Evolutionary conservation across 2,888 invertebrate genomes (phyloP), one percentile per base, ranked within the genome.

Genomic region (Arrhopalites spinosus): DNA sequence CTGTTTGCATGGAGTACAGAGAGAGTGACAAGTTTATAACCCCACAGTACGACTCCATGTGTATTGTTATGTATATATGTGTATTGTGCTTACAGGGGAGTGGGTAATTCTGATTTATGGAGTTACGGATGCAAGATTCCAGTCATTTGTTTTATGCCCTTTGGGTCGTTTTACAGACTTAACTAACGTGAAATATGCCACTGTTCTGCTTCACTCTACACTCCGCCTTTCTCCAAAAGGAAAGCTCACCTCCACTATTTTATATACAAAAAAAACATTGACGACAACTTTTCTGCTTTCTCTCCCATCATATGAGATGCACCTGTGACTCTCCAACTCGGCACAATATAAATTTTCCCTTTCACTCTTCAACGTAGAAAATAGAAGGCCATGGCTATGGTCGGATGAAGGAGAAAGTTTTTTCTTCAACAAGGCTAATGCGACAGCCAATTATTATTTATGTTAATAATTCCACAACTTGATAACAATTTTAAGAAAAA

Each of bases 131-230:
- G 43, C 20, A 30, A 27, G 20, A 70, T 70, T 70, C 59, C 29
- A 70, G 56, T 70, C 70, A 70, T 70, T 70, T 59, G 59, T 56
- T 70, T 70, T 70, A 59, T 59, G 59, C 59, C 59, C 59, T 20
- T 23, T 59, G 25, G 59, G 23, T 59, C 8, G 50, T 50, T 50
- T n/a, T 36, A 36, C 36, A 36, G 36, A 36, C 36, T 36, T 36
- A 36, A 36, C 36, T 36, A 36, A 36, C 36, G 36, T 36, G 36
- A 36, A 36, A 36, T 36, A 36, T 36, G 36, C 36, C 11, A 11
- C 15, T 47, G 47, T 56, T 56, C 3, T 23, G n/a, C 15, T 56
- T 15, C 15, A 56, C 23, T n/a, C 20, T 3, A n/a, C 56, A 56
- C n/a, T 23, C 56, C n/a, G 3, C 56, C 17, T 15, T 23, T 15